These are phyloP conservation scores for Echinops telfairi DNA, from an alignment of 2,113 vertebrate genomes.

Conservation along the genomic window DNA sequence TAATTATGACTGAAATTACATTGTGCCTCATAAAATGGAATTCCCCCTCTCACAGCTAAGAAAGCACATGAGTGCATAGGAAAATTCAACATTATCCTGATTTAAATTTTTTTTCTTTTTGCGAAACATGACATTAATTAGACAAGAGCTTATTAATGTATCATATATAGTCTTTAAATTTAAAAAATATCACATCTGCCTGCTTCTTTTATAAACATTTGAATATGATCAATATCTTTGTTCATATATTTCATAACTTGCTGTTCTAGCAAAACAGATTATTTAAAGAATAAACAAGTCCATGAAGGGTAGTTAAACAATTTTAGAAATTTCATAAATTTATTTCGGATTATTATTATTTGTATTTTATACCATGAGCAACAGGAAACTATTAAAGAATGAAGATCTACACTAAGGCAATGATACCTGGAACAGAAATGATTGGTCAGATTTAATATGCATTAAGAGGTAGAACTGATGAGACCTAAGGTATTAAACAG, in stretches of 20 bases:
- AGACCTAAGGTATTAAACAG: background rate
- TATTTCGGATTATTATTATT: background rate
- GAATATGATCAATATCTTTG: slow-evolving; percentile 6
- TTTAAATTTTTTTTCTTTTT: background rate
- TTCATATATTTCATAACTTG: slow-evolving; percentile 7
- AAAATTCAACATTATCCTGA: slow-evolving; percentile 12
- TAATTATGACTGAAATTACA: slow-evolving; percentile 20
- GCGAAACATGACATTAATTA: background rate
- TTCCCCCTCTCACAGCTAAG: slow-evolving; percentile 22
- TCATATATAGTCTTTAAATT: slow-evolving; percentile 12
- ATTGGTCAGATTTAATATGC: background rate
- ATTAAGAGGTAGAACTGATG: background rate
- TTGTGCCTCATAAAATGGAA: slow-evolving; percentile 1
- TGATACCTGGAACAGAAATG: background rate
- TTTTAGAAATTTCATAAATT: background rate
- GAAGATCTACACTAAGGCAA: background rate
- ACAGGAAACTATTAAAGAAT: background rate
- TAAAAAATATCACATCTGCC: background rate
- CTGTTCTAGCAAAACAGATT: background rate
- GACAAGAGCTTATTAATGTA: background rate
- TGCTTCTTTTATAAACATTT: slow-evolving; percentile 9
- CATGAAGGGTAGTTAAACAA: background rate
- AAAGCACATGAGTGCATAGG: background rate
- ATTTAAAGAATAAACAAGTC: slow-evolving; percentile 25
- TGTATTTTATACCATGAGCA: background rate